A percentile compares a stretch with the other conserved stretches of the same genome.
Evolutionary conservation across 2,113 vertebrate genomes (phyloP).

Genomic region (Hassar affinis): DNA sequence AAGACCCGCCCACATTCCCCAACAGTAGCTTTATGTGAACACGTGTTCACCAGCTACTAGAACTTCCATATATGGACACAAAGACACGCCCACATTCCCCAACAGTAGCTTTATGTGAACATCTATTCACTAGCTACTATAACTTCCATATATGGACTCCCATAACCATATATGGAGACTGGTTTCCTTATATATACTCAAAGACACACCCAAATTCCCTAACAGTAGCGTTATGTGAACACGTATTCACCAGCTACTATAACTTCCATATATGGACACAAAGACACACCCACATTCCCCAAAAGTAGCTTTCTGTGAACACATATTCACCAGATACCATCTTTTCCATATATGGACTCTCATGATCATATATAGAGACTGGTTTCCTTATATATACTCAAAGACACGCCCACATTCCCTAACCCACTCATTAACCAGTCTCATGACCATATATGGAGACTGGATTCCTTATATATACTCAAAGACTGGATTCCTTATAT

Average conservation of each 20-base stretch:
- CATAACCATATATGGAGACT: neutral
- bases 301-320: too few species aligned
- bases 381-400: too few species aligned
- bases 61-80: neutral
- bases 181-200: too few species aligned
- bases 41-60: neutral
- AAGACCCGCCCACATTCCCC: neutral
- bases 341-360: neutral
- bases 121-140: neutral
- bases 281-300: neutral
- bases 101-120: neutral
- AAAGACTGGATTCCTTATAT: too few species aligned
- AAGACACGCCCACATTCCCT: too few species aligned
- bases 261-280: neutral
- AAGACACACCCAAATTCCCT: too few species aligned
- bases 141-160: neutral
- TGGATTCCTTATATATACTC: too few species aligned
- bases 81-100: neutral
- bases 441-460: neutral
- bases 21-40: neutral
- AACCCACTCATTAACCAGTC: too few species aligned
- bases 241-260: neutral
- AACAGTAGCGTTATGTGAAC: too few species aligned
- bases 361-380: neutral
- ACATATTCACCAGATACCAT: too few species aligned